phyloP scores from a whole-genome alignment of 2,888 invertebrate genomes.

The Camponotus fellah region DNA sequence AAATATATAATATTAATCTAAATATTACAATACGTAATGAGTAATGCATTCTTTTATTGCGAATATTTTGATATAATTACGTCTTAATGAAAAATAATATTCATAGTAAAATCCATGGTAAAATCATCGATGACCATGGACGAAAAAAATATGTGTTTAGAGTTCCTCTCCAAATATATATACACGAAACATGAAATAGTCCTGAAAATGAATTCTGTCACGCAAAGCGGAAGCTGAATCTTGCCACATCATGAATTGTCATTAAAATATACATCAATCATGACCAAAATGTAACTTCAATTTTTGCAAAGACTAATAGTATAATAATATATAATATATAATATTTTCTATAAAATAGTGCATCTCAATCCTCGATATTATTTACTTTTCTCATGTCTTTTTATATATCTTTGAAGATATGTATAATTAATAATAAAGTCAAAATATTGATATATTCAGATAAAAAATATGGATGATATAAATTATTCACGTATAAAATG shows the following conservation, averaged over 20 bases:
- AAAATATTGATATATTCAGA: not conserved
- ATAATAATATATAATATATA: too few species aligned
- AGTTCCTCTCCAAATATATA: constrained; percentile 67
- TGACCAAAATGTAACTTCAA: constrained; percentile 1
- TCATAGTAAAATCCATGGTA: constrained; percentile 61
- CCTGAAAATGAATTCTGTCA: constrained; percentile 76
- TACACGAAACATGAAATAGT: constrained; percentile 70
- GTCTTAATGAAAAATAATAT: constrained; percentile 59
- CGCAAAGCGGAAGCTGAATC: constrained; percentile 73
- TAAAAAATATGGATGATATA: not conserved
- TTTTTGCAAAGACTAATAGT: not conserved
- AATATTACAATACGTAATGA: not conserved
- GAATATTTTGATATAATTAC: not conserved
- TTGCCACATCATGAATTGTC: constrained; percentile 56
- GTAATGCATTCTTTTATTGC: not conserved
- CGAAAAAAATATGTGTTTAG: constrained; percentile 66
- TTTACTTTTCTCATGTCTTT: not conserved
- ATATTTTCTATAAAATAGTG: constrained; percentile 1
- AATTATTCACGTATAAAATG: not conserved
- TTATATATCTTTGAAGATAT: not conserved
- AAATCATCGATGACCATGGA: constrained; percentile 64
- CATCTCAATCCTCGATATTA: not conserved
- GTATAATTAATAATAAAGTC: not conserved
- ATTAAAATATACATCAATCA: constrained; percentile 62
- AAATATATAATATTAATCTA: too few species aligned